A percentile compares a stretch with the other conserved stretches of the same genome.
These are phyloP conservation scores for Zaprionus capensis DNA, from an alignment of 1,140 invertebrate species.

Conservation along the genomic window DNA sequence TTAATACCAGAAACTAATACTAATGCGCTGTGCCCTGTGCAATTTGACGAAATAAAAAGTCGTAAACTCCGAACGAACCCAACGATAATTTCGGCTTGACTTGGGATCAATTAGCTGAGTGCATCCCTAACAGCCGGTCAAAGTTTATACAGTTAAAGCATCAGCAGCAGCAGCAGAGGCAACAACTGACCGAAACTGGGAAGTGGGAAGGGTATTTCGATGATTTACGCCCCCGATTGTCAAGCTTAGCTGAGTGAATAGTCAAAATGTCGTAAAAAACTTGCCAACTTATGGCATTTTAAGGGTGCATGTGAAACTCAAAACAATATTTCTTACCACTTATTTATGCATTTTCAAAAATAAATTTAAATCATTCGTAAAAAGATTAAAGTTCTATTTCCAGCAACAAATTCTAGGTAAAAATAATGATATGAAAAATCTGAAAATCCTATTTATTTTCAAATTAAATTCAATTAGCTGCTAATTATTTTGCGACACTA, in stretches of 20 bases:
- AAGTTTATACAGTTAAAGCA: conserved; percentile 23
- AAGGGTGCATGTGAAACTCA: background rate
- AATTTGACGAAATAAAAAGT: conserved; percentile 80
- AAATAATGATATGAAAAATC: no score
- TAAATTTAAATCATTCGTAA: background rate
- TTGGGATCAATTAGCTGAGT: conserved; percentile 46
- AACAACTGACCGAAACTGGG: background rate
- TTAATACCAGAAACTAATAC: conserved; percentile 57
- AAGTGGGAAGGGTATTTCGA: background rate
- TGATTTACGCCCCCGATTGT: background rate
- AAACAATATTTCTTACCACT: background rate
- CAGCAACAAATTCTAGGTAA: no score
- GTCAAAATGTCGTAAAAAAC: conserved; percentile 7
- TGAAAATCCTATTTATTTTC: no score
- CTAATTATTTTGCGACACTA: no score
- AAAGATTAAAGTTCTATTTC: background rate
- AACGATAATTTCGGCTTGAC: conserved; percentile 22
- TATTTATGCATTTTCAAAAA: conserved; percentile 3
- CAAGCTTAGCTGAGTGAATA: background rate
- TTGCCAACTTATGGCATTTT: background rate
- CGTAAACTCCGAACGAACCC: conserved; percentile 56
- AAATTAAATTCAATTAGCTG: no score
- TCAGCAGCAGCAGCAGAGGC: background rate
- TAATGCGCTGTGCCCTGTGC: conserved; percentile 46
- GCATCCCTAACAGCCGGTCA: conserved; percentile 39